Percentiles rank a stretch among this genome's conserved stretches.
phyloP scores from a whole-genome alignment of 2,797 vertebrate genomes.

The Sarcophilus harrisii region DNA sequence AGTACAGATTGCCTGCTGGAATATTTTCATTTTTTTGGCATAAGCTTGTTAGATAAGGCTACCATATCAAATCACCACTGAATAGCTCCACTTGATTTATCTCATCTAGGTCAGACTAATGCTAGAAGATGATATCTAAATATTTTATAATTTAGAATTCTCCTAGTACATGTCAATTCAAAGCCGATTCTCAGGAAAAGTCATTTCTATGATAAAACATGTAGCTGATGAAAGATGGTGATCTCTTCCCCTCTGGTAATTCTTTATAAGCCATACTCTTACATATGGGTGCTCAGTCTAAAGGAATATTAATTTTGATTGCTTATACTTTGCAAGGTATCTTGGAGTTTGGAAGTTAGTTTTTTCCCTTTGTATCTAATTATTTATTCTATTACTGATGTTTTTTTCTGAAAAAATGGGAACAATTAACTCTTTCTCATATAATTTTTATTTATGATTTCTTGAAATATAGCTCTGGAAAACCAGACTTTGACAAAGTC shows the following conservation, averaged over 20 bases:
- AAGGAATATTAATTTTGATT: too few relatives aligned
- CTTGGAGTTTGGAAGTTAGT: too few relatives aligned
- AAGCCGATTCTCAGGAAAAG: slow-evolving; percentile 8
- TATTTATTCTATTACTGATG: too few relatives aligned
- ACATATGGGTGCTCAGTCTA: too few relatives aligned
- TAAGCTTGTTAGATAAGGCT: slow-evolving; percentile 37
- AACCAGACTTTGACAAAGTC: too few relatives aligned
- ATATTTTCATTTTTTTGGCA: slow-evolving; percentile 47
- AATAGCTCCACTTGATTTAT: slow-evolving; percentile 41
- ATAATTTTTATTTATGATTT: neutral
- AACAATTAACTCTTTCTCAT: neutral
- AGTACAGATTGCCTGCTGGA: slow-evolving; percentile 50
- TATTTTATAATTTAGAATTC: neutral
- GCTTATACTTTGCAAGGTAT: too few relatives aligned
- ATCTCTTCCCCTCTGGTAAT: neutral
- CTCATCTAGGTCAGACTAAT: slow-evolving; percentile 13
- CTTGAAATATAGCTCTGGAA: neutral
- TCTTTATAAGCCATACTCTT: neutral
- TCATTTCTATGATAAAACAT: neutral
- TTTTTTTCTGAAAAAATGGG: too few relatives aligned
- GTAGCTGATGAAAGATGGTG: neutral
- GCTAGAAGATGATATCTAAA: slow-evolving; percentile 29
- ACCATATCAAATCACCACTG: slow-evolving; percentile 22
- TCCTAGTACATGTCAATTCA: slow-evolving; percentile 40
- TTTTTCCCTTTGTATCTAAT: too few relatives aligned